Evolutionary conservation across 2,113 vertebrate species (phyloP), one percentile per base, ranked within the genome.

Genomic region (Cottus gobio): DNA sequence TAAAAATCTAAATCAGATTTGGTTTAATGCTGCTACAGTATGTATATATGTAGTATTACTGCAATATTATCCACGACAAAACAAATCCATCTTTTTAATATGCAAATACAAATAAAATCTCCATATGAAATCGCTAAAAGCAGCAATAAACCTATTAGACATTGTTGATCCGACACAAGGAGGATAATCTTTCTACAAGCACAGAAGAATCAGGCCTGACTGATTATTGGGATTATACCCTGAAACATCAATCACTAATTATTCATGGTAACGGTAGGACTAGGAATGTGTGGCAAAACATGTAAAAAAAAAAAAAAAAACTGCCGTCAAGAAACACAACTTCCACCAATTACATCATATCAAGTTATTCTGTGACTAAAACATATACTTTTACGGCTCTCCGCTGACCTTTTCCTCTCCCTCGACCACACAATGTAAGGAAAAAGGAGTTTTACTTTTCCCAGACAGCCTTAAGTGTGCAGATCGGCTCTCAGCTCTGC

Each of bases 211-310:
- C n/a, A 71, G 69, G 52, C 65, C 37, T 8, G 71, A 9, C 67
- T 70, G 76, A 61, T 66, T 48, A 39, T 46, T 37, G 16, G 28
- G 65, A 81, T 71, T 54, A 67, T 30, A 56, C 13, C 15, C 11
- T 42, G 10, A 80, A 58, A 67, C 63, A 79, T 44, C 71, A 64
- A 20, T 68, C 65, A 72, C 7, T 22, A 66, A 52, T 24, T 46
- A 77, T 22, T 60, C 8, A 30, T 71, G n/a, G 7, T 46, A 30
- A 68, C 7, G 12, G 3, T 5, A 1, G 5, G n/a, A 9, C 16
- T 61, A 54, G 3, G 44, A 63, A 54, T 62, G 4, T 36, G 31
- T 62, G 60, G 12, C 11, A 24, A 61, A 31, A 54, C n/a, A 24
- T 63, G 5, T 12, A 24, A 13, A 37, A 13, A 28, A 2, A 7